phyloP scores from a whole-genome alignment of 1,140 invertebrate genomes.

The Zelostemma sp. region DNA sequence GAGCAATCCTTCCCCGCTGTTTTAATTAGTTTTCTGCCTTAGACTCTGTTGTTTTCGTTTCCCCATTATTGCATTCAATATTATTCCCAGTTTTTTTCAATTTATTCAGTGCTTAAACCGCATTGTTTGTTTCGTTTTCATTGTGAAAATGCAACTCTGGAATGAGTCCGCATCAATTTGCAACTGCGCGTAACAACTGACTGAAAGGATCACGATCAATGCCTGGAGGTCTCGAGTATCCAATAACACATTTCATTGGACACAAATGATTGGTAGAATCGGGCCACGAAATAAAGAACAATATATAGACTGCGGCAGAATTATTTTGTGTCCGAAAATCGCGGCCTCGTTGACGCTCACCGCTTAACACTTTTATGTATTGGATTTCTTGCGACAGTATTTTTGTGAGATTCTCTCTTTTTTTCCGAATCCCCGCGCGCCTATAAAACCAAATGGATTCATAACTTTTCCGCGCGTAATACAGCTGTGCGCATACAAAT shows the following conservation, averaged over 20 bases:
- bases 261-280: constrained; percentile 6
- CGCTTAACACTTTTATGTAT: constrained; percentile 4
- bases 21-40: too few relatives aligned
- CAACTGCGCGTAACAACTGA: background rate
- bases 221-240: constrained; percentile 8
- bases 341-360: background rate
- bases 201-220: constrained; percentile 3
- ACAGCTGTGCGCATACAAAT: background rate
- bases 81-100: too few relatives aligned
- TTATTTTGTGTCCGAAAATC: constrained; percentile 8
- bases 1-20: too few relatives aligned
- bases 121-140: background rate
- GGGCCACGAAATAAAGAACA: constrained; percentile 2
- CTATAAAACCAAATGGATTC: constrained; percentile 1
- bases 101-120: too few relatives aligned
- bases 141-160: background rate
- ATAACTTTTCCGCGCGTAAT: background rate
- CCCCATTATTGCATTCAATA: too few relatives aligned
- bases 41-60: too few relatives aligned
- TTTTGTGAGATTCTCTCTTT: background rate
- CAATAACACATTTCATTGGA: constrained; percentile 27
- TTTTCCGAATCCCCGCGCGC: background rate
- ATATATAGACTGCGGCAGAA: constrained; percentile 1
- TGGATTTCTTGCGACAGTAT: background rate
- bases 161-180: constrained; percentile 1